Evolutionary conservation across 2,888 invertebrate species (phyloP).

Genomic region (Hydropsyche betteni): DNA sequence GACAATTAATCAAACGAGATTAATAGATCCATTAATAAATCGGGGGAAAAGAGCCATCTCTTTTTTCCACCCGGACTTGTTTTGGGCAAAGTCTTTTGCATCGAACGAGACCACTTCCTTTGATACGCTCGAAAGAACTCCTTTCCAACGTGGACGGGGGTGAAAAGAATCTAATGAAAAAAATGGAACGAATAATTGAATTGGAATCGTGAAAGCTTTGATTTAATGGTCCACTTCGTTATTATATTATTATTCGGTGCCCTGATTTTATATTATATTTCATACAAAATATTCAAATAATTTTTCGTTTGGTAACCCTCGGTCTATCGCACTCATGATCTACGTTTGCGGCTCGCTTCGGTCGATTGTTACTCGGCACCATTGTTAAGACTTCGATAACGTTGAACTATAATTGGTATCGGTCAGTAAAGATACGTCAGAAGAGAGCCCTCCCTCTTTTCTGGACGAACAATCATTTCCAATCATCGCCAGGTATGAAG

Average conservation of each 20-base stretch:
- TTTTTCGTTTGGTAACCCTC: neutral
- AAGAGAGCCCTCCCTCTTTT: slow-evolving; percentile 13
- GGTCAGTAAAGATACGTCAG: slow-evolving; percentile 35
- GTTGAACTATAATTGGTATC: slow-evolving; percentile 50
- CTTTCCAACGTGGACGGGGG: neutral
- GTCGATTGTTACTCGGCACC: slow-evolving; percentile 23
- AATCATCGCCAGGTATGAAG: slow-evolving; percentile 47
- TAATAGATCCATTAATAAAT: slow-evolving; percentile 28
- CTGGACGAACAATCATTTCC: slow-evolving; percentile 45
- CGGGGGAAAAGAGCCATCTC: neutral
- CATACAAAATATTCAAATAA: neutral
- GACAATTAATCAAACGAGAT: slow-evolving; percentile 28
- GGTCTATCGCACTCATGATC: slow-evolving; percentile 1
- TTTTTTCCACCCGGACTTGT: slow-evolving; percentile 3
- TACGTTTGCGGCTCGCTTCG: neutral
- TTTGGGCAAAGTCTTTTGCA: slow-evolving; percentile 11
- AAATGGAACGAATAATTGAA: slow-evolving; percentile 29
- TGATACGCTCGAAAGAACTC: slow-evolving; percentile 24
- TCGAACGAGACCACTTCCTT: slow-evolving; percentile 24
- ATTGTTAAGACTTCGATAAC: slow-evolving; percentile 48
- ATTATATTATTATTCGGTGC: neutral
- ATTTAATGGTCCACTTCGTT: slow-evolving; percentile 26
- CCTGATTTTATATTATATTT: neutral
- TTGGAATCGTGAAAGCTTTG: slow-evolving; percentile 9
- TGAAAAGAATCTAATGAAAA: slow-evolving; percentile 6